Evolutionary conservation across 2,888 invertebrate species (phyloP).

Genomic region (Amphipyra berbera): DNA sequence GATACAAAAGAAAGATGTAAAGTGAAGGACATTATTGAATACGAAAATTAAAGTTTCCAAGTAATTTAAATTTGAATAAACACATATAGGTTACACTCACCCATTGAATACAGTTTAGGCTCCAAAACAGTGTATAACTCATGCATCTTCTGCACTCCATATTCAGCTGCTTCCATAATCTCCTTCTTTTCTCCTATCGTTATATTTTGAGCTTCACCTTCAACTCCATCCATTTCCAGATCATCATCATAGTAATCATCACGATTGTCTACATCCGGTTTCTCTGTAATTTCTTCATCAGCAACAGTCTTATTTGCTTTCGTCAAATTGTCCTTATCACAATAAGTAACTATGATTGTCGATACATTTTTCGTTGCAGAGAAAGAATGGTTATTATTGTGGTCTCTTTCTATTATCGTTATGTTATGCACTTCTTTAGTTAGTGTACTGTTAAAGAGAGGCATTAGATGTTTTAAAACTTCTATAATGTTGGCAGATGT

Average conservation of each 20-base stretch:
- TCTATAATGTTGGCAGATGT: conserved; percentile 81
- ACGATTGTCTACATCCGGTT: conserved; percentile 41
- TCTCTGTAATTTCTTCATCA: conserved; percentile 53
- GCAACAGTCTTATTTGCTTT: conserved; percentile 63
- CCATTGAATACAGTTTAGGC: conserved; percentile 92
- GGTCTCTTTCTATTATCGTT: conserved; percentile 83
- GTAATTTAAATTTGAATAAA: not conserved
- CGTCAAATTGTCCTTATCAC: conserved; percentile 77
- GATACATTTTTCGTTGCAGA: conserved; percentile 82
- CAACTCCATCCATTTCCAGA: conserved; percentile 45
- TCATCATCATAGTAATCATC: conserved; percentile 63
- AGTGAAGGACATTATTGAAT: too few species aligned
- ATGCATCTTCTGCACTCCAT: conserved; percentile 92
- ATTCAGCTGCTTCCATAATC: conserved; percentile 91
- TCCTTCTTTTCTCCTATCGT: conserved; percentile 80
- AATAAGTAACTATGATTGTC: conserved; percentile 84
- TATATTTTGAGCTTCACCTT: conserved; percentile 62
- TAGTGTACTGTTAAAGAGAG: conserved; percentile 80
- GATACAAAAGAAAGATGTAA: too few species aligned
- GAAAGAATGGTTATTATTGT: conserved; percentile 79
- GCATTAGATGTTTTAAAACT: conserved; percentile 84
- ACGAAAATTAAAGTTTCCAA: too few species aligned
- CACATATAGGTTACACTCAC: conserved; percentile 76
- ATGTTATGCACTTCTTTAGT: conserved; percentile 84
- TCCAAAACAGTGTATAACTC: conserved; percentile 91